Evolutionary conservation across 2,888 invertebrate species (phyloP).

Genomic region (Pristionchus fissidentatus): DNA sequence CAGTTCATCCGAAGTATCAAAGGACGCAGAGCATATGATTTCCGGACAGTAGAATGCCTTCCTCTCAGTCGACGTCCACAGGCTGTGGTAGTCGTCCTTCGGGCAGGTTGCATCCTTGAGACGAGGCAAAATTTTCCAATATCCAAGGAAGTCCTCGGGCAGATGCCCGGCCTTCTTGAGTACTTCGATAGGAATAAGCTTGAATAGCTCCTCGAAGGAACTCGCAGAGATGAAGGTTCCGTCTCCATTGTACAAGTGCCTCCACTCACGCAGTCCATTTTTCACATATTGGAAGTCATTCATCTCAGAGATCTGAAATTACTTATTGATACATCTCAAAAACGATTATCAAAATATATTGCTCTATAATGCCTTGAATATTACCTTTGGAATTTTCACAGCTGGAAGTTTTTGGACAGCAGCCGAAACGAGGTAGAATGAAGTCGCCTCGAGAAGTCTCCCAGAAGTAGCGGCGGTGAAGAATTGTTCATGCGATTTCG

Average conservation of each 20-base stretch:
- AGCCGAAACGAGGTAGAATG: neutral
- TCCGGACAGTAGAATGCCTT: neutral
- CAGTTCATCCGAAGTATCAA: neutral
- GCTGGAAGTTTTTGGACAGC: neutral
- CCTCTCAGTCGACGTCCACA: neutral
- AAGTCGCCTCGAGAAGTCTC: too few relatives aligned
- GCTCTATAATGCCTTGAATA: neutral
- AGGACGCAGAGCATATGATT: neutral
- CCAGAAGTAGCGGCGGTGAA: too few relatives aligned
- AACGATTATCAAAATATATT: too few relatives aligned
- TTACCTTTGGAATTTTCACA: neutral
- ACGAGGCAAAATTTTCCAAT: neutral
- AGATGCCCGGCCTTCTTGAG: neutral
- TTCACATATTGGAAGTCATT: neutral
- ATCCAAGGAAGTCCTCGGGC: neutral
- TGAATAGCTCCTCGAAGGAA: neutral
- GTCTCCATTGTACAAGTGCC: neutral
- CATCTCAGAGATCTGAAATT: neutral
- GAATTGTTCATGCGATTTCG: too few relatives aligned
- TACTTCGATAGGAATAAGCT: neutral
- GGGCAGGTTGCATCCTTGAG: neutral
- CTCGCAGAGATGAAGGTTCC: neutral
- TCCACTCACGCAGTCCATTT: neutral
- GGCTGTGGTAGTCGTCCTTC: neutral
- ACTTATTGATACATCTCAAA: too few relatives aligned